phyloP scores from a whole-genome alignment of 2,113 vertebrate species.

The Chloebia gouldiae region DNA sequence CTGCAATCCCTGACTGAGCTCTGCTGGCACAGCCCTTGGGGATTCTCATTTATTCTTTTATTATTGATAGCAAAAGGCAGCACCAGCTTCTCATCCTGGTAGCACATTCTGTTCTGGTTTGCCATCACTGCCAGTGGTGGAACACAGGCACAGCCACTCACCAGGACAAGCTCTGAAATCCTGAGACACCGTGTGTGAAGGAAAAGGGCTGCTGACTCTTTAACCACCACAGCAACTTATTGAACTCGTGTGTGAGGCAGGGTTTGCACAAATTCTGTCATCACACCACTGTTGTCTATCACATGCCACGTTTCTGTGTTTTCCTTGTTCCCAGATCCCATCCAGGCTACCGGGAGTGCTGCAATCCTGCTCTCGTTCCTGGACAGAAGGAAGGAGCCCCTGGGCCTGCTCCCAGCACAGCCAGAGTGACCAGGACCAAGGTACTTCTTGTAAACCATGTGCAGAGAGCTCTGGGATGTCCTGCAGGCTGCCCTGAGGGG shows the following conservation, averaged over 20 bases:
- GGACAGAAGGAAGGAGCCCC: slow-evolving; percentile 39
- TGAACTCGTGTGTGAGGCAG: fast-evolving
- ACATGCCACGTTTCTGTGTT: fast-evolving
- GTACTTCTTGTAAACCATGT: neutral
- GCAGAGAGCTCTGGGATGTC: neutral
- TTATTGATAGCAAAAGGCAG: neutral
- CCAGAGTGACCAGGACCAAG: neutral
- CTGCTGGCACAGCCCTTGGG: neutral
- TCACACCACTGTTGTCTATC: neutral
- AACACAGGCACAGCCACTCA: neutral
- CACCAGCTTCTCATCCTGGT: fast-evolving
- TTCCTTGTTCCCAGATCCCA: slow-evolving; percentile 29
- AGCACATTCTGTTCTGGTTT: neutral
- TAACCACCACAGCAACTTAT: neutral
- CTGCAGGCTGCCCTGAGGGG: neutral
- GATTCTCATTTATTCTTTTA: neutral
- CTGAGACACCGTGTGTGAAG: neutral
- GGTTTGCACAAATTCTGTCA: neutral
- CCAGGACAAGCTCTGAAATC: neutral
- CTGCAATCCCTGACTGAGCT: fast-evolving
- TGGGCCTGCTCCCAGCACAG: neutral
- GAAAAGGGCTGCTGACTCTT: neutral
- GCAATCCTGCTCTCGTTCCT: slow-evolving; percentile 72
- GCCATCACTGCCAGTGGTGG: neutral
- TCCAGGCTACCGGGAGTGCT: slow-evolving; percentile 34